Percentiles rank a stretch among this genome's conserved stretches.
phyloP scores from a whole-genome alignment of 2,888 invertebrate genomes.

The Xylocampa areola region DNA sequence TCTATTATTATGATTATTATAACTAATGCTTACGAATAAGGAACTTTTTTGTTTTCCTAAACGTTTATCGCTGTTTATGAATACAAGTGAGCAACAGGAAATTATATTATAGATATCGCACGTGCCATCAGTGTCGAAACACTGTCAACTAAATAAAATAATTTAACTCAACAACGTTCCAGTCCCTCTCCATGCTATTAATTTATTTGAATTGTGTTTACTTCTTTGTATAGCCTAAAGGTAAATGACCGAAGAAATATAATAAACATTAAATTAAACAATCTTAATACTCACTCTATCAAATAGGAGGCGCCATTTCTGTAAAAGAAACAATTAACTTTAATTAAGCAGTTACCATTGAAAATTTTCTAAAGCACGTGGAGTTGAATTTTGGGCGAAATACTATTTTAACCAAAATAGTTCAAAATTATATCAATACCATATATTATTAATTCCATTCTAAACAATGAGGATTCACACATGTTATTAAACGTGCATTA shows the following conservation, averaged over 20 bases:
- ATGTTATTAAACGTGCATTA: constrained; percentile 48
- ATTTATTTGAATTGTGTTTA: constrained; percentile 5
- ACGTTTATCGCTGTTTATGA: constrained; percentile 13
- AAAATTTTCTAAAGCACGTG: background rate
- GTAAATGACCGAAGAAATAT: background rate
- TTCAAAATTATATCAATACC: constrained; percentile 19
- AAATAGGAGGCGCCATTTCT: constrained; percentile 97
- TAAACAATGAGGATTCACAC: constrained; percentile 51
- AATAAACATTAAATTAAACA: background rate
- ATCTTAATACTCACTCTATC: constrained; percentile 92
- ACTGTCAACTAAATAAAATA: constrained; percentile 38
- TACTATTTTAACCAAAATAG: constrained; percentile 5
- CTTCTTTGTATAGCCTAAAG: constrained; percentile 2
- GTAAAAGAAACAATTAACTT: constrained; percentile 72
- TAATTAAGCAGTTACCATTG: background rate
- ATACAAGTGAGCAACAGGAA: constrained; percentile 54
- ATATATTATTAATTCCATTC: constrained; percentile 22
- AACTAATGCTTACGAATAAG: background rate
- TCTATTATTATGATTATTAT: too few relatives aligned
- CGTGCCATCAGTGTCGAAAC: constrained; percentile 50
- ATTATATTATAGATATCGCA: constrained; percentile 57
- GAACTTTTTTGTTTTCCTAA: background rate
- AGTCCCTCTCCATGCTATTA: constrained; percentile 14
- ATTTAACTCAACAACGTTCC: too few relatives aligned
- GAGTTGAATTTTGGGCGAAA: background rate